Evolutionary conservation across 1,140 invertebrate species (phyloP).

Genomic region (Teleopsis dalmanni): DNA sequence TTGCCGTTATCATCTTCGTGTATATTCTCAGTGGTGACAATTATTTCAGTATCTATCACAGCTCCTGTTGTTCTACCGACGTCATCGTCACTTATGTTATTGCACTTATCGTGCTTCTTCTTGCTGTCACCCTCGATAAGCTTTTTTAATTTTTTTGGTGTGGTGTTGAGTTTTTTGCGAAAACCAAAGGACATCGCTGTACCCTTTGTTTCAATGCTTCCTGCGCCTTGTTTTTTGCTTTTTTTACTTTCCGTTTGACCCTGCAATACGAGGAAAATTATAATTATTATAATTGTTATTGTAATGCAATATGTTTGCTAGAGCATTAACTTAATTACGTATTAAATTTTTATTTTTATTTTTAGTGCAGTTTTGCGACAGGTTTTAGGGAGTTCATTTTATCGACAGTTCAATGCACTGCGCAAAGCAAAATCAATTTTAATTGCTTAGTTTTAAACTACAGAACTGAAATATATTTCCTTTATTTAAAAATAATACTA

Average conservation of each 20-base stretch:
- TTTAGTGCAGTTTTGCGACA: too few relatives aligned
- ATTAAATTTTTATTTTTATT: too few relatives aligned
- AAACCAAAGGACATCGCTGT: constrained; percentile 47
- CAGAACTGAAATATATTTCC: too few relatives aligned
- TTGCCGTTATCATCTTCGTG: constrained; percentile 38
- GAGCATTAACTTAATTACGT: too few relatives aligned
- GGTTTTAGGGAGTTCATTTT: too few relatives aligned
- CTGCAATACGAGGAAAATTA: constrained; percentile 19
- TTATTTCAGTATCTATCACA: constrained; percentile 4
- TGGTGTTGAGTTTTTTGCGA: constrained; percentile 42
- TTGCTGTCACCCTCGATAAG: constrained; percentile 23
- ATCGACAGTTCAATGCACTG: too few relatives aligned
- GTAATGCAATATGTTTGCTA: too few relatives aligned
- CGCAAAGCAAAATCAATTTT: too few relatives aligned
- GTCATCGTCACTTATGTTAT: constrained; percentile 7
- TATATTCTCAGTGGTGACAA: background rate
- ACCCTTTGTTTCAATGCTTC: constrained; percentile 38
- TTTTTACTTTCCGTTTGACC: constrained; percentile 44
- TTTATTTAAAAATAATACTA: too few relatives aligned
- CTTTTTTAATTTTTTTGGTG: constrained; percentile 41
- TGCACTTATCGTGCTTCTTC: constrained; percentile 13
- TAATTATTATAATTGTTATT: too few relatives aligned
- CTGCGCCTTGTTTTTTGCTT: constrained; percentile 16
- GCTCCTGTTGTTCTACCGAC: constrained; percentile 11
- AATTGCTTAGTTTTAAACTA: too few relatives aligned